These are phyloP conservation scores for Apomyelois bistriatella DNA, from an alignment of 2,888 invertebrate species.

Conservation along the genomic window DNA sequence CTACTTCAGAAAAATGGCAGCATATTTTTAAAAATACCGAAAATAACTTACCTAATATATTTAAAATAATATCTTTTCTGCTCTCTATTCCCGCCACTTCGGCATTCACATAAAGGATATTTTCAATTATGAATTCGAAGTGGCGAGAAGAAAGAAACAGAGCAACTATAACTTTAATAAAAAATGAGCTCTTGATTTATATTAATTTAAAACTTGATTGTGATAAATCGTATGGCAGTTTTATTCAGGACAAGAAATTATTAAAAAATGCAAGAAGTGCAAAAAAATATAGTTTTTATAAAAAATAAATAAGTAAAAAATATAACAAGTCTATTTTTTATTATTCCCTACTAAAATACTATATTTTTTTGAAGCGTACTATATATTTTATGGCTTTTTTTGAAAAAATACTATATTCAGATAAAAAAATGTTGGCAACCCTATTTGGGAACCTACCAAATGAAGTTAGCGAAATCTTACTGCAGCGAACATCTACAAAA, in stretches of 20 bases:
- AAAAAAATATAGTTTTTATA: constrained; percentile 15
- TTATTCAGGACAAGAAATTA: constrained; percentile 13
- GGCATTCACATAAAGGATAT: constrained; percentile 20
- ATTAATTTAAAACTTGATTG: constrained; percentile 17
- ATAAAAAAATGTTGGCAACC: neutral
- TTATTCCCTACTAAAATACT: neutral
- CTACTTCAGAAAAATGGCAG: constrained; percentile 16
- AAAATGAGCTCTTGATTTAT: constrained; percentile 14
- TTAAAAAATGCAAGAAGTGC: constrained; percentile 12
- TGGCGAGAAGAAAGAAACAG: constrained; percentile 21
- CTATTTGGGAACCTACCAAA: neutral
- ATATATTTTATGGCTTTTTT: neutral
- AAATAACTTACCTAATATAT: constrained; percentile 12
- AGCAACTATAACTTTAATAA: constrained; percentile 9
- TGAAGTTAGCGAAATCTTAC: too few relatives aligned
- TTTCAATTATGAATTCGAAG: constrained; percentile 19
- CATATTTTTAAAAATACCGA: constrained; percentile 12
- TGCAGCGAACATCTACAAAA: too few relatives aligned
- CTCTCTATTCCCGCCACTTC: constrained; percentile 22
- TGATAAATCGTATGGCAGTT: constrained; percentile 10
- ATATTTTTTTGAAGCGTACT: neutral
- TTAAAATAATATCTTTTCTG: constrained; percentile 19
- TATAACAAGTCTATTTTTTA: neutral
- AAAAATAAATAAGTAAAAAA: neutral
- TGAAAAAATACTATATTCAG: neutral